Base-by-base conservation (phyloP, 2,113 vertebrate species). In the Pachyramphus minor region DNA sequence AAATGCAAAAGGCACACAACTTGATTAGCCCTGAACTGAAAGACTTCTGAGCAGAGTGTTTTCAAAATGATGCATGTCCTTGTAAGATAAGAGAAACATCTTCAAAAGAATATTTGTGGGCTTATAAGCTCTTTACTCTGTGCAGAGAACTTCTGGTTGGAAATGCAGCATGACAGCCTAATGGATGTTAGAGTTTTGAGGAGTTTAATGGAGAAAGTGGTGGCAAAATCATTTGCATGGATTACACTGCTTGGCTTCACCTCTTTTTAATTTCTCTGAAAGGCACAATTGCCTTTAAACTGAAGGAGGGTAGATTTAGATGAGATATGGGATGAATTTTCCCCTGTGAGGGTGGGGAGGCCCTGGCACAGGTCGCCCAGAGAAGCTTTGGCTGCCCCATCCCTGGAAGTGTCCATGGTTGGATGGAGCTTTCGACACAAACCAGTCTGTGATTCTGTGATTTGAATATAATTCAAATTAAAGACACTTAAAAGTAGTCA, bases 41-140 rank as follows among this genome's bases (percentile, higher is more conserved):
- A 88, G 82, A n/a, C 47, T 95, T 49, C 81, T 35, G 49, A 89
- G 84, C 56, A 53, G 58, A 77, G 37, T 19, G 42, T 74, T 93
- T 89, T 64, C 76, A 75, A 62, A 90, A 71, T 14, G 44, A 50
- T 87, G 84, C 44, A 47, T 68, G 92, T 72, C 93, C 92, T 93
- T 83, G 71, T 52, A 82, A 97, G 92, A 92, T 93, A 89, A 96
- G 90, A 96, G 77, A 92, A 78, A 62, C 41, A 27, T 37, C 95
- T 92, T 95, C 94, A 93, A 89, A 96, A 93, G 93, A 80, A 42
- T 76, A 83, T 91, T 59, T 77, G 80, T 28, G 74, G 25, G 55
- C 42, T 95, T 41, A 10, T 14, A 62, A 95, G 37, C 14, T 7
- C 76, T 96, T 93, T 68, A 24, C 27, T 89, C 66, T 47, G 37